Evolutionary conservation across 1,140 invertebrate genomes (phyloP).

Genomic region (Drosophila aff.): DNA sequence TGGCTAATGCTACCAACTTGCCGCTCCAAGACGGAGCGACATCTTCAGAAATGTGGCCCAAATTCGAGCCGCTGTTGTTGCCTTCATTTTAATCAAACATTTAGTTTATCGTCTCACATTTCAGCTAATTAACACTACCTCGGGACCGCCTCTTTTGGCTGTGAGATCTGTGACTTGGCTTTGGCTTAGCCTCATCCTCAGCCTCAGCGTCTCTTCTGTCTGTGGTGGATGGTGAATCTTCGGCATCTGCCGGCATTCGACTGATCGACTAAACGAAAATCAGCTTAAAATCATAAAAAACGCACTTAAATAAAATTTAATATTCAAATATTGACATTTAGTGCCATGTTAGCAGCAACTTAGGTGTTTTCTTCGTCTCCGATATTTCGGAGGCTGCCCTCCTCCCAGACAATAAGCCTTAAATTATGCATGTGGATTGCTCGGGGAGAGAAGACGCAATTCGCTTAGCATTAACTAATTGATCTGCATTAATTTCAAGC

Average conservation of each 20-base stretch:
- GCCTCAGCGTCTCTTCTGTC: background rate
- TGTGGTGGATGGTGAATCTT: slow-evolving; percentile 1
- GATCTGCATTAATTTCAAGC: slow-evolving; percentile 80
- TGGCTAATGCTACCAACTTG: slow-evolving; percentile 52
- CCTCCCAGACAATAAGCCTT: slow-evolving; percentile 43
- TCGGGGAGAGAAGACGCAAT: slow-evolving; percentile 31
- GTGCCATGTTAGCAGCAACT: slow-evolving; percentile 83
- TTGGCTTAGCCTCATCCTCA: background rate
- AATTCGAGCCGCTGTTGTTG: slow-evolving; percentile 57
- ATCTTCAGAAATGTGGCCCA: slow-evolving; percentile 41
- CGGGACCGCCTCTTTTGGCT: slow-evolving; percentile 66
- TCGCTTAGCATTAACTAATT: slow-evolving; percentile 81
- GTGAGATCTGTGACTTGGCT: slow-evolving; percentile 14
- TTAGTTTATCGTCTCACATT: slow-evolving; percentile 84
- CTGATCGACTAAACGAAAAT: slow-evolving; percentile 77
- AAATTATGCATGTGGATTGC: slow-evolving; percentile 53
- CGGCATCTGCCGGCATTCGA: slow-evolving; percentile 37
- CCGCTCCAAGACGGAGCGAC: slow-evolving; percentile 26
- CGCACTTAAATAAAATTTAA: slow-evolving; percentile 84
- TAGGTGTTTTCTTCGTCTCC: slow-evolving; percentile 55
- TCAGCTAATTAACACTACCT: slow-evolving; percentile 79
- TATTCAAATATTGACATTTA: slow-evolving; percentile 85
- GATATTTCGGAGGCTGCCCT: slow-evolving; percentile 38
- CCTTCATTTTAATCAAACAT: slow-evolving; percentile 76
- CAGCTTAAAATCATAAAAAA: slow-evolving; percentile 82